Conservation (phyloP, 1,140 invertebrate genomes). For the Atta colombica region DNA sequence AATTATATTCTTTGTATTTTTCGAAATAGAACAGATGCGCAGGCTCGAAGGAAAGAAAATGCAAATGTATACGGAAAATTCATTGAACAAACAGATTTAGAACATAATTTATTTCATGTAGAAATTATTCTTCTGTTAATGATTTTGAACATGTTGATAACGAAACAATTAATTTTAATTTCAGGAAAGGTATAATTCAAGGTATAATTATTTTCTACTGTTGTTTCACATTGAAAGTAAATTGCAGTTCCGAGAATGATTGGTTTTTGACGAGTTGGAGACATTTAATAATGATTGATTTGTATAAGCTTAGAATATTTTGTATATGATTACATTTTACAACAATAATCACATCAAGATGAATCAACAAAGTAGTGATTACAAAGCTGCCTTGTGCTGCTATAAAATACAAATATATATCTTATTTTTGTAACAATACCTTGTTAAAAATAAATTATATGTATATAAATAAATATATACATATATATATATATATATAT, state of each 20-base stretch:
- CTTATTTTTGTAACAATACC: not conserved
- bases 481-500: too few relatives aligned
- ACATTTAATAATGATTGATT: conserved; percentile 36
- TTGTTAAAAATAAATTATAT: not conserved
- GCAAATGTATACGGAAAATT: too few relatives aligned
- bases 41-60: too few relatives aligned
- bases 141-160: too few relatives aligned
- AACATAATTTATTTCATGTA: too few relatives aligned
- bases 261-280: not conserved
- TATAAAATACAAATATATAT: conserved; percentile 34
- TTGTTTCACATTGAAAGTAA: not conserved
- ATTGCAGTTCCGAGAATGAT: not conserved
- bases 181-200: too few relatives aligned
- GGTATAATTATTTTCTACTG: not conserved
- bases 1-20: too few relatives aligned
- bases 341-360: conserved; percentile 3
- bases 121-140: too few relatives aligned
- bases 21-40: too few relatives aligned
- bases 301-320: conserved; percentile 45
- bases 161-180: too few relatives aligned
- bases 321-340: not conserved
- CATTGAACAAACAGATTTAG: too few relatives aligned
- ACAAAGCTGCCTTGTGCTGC: conserved; percentile 4
- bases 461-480: too few relatives aligned
- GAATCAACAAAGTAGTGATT: not conserved